Evolutionary conservation across 1,140 invertebrate genomes (phyloP), one percentile per base, ranked within the genome.

Genomic region (Drosophila subobscura): DNA sequence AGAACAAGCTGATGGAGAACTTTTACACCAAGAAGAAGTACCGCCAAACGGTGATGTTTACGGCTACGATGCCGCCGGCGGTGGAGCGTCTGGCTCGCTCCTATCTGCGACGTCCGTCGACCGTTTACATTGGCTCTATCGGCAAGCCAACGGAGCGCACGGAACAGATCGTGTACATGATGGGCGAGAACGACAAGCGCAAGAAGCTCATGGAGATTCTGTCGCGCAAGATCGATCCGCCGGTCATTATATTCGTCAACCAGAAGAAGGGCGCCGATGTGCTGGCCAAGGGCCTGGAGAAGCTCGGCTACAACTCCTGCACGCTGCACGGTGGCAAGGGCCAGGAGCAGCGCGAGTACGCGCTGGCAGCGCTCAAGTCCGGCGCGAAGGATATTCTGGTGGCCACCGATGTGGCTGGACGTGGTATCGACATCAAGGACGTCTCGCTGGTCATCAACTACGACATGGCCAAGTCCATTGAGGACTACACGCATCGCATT

Each of bases 371-470:
- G 92, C 94, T 99, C 45, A 99, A 99, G 92, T 95, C 95, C 55
- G 98, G 98, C 10, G 94, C 95, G 1, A 99, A 99, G 92, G 98
- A 99, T 91, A 99, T 99, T 85, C 93, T 99, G 58, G 99, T 99
- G n/a, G 99, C 99, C 0, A 99, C 99, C 4, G 98, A 99, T 93
- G 99, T 99, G 2, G 99, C 99, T 90, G 99, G 99, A 77, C 96
- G 99, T 95, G 99, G 99, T 98, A 99, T 99, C 73, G 99, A 99
- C 90, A 99, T 99, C 84, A 99, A 99, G 92, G 98, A 99, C 92
- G 99, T 99, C 0, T 98, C 98, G 1, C 94, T 99, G 92, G 98
- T 99, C 65, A 98, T 99, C 75, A 99, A 99, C 92, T 99, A 99
- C 79, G 99, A 99, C 92, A 99, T 99, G 99, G 98, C 98, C 0